Evolutionary conservation across 2,797 vertebrate species (phyloP).

Genomic region (Jordanella pulchra): DNA sequence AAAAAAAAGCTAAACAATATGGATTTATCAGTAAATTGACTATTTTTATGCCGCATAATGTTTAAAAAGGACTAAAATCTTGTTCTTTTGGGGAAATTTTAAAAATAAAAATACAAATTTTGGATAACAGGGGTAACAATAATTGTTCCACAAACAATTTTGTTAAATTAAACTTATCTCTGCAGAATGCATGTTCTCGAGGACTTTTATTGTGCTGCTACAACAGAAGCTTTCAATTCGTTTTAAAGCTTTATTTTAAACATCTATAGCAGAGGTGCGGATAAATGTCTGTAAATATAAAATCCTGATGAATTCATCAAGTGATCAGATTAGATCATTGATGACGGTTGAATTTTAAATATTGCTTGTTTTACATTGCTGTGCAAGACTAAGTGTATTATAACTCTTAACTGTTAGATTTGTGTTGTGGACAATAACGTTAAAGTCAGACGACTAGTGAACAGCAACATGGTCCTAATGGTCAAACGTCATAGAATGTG

Average conservation of each 20-base stretch:
- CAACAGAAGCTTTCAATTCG: background rate
- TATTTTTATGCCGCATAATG: too few relatives aligned
- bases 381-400: conserved; percentile 57
- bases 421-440: conserved; percentile 31
- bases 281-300: conserved; percentile 6
- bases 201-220: background rate
- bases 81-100: background rate
- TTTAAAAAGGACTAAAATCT: background rate
- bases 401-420: conserved; percentile 49
- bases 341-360: conserved; percentile 41
- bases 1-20: too few relatives aligned
- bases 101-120: background rate
- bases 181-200: background rate
- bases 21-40: too few relatives aligned
- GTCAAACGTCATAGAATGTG: background rate
- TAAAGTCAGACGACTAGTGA: conserved; percentile 13
- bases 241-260: background rate
- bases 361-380: conserved; percentile 59
- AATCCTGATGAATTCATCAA: conserved; percentile 52
- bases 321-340: conserved; percentile 48
- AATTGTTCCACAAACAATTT: background rate
- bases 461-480: background rate
- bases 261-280: background rate
- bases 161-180: background rate
- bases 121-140: background rate